Evolutionary conservation across 2,113 vertebrate species (phyloP).

Genomic region (Alligator mississippiensis): DNA sequence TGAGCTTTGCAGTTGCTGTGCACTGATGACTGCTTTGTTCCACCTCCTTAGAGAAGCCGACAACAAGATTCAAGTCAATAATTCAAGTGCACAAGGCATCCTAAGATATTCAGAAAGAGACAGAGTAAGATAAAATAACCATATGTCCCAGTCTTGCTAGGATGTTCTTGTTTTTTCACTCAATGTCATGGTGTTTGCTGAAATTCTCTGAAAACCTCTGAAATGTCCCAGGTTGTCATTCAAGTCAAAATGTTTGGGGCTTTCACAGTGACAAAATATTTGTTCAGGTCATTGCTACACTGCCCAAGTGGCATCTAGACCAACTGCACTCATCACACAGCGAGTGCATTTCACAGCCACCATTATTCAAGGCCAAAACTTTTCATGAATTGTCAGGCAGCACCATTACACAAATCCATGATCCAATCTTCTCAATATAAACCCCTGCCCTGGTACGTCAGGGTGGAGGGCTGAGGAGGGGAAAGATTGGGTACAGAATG

Average conservation of each 20-base stretch:
- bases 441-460: background rate
- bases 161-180: background rate
- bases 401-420: background rate
- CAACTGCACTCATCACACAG: background rate
- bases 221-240: background rate
- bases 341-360: background rate
- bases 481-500: rapidly evolving
- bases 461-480: background rate
- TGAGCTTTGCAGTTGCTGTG: background rate
- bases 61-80: background rate
- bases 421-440: background rate
- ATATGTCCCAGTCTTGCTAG: background rate
- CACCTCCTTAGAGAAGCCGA: background rate
- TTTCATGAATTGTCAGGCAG: background rate
- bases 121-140: background rate
- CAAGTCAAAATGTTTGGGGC: background rate
- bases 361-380: background rate
- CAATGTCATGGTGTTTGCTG: background rate
- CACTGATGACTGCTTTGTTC: background rate
- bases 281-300: background rate
- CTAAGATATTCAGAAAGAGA: background rate
- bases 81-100: background rate
- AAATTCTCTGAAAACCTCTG: background rate
- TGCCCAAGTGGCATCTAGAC: rapidly evolving
- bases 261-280: background rate